Base-by-base conservation (phyloP, 2,113 vertebrate genomes). In the Bufo gargarizans region DNA sequence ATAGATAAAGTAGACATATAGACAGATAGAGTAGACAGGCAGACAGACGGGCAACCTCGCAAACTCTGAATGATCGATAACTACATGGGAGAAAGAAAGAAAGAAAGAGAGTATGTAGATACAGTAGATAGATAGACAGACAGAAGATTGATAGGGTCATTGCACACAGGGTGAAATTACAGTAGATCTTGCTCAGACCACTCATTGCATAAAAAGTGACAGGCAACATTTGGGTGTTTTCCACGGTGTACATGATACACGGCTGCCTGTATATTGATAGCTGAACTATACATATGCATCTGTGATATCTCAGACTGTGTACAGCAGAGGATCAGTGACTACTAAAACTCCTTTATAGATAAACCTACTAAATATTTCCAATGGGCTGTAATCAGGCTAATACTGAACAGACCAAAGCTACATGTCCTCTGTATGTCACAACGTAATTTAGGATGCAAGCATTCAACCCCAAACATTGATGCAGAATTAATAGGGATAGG, bases 161-260 rank as follows among this genome's bases (percentile, higher is more conserved):
- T 22, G 65, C 1, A 65, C 61, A 65, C 61, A n/a, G 6, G 17
- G 61, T 65, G 19, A 65, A 20, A 65, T 20, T 7, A 22, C 22
- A 71, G 33, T 13, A 43, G 22, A 33, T 43, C 3, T 71, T 71
- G n/a, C n/a, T 45, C 12, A 45, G 69, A 47, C 6, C 69, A 47
- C 5, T 72, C 69, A 2, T 7, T 6, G 6, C 43, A 45, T 72
- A 7, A 72, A 71, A 72, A 43, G 6, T 45, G 13, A 33, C 4
- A 56, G 20, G 1, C 10, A 79, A 79, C 50, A 56, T 80, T 58
- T 80, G 53, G 77, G 77, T 80, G 77, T 80, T 80, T 80, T 80
- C 77, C 77, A 43, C 77, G 43, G 77, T 43, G 47, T 33, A 80
- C 56, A 58, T 33, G 77, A 80, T 80, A 80, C 77, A 33, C 9